Conservation (phyloP, 1,140 invertebrate genomes). For the Lucilia cuprina region DNA sequence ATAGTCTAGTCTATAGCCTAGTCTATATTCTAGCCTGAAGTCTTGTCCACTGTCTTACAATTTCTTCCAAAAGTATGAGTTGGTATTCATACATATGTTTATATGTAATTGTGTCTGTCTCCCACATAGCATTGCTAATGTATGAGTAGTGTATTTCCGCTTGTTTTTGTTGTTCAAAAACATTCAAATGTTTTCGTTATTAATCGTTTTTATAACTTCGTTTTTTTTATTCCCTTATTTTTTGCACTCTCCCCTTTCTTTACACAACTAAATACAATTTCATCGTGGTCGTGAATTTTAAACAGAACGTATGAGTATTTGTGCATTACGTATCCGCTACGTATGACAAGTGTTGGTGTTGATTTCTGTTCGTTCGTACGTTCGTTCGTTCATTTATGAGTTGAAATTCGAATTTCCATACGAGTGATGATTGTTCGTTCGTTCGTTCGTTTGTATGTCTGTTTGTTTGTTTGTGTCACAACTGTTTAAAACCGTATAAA, state of each 20-base stretch:
- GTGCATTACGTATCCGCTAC: neutral
- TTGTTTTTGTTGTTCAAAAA: neutral
- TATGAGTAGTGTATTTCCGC: neutral
- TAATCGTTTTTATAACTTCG: constrained; percentile 9
- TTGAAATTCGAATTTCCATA: too few species aligned
- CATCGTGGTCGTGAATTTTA: neutral
- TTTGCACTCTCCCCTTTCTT: neutral
- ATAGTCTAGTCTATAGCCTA: too few species aligned
- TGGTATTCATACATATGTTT: neutral
- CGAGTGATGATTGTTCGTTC: too few species aligned
- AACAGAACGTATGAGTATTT: neutral
- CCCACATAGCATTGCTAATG: neutral
- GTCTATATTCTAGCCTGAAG: too few species aligned
- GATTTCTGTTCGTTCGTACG: neutral
- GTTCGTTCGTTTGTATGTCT: neutral
- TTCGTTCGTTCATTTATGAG: neutral
- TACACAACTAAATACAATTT: neutral
- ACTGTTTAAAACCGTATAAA: constrained; percentile 10
- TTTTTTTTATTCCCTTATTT: neutral
- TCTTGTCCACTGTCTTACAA: too few species aligned
- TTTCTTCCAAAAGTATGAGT: too few species aligned
- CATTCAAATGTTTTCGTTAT: constrained; percentile 3
- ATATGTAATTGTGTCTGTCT: neutral
- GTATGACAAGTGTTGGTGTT: neutral
- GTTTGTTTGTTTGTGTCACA: neutral